Percentiles rank a stretch among this genome's conserved stretches.
Evolutionary conservation across 1,140 invertebrate species (phyloP).

Genomic region (Listronotus oregonensis): DNA sequence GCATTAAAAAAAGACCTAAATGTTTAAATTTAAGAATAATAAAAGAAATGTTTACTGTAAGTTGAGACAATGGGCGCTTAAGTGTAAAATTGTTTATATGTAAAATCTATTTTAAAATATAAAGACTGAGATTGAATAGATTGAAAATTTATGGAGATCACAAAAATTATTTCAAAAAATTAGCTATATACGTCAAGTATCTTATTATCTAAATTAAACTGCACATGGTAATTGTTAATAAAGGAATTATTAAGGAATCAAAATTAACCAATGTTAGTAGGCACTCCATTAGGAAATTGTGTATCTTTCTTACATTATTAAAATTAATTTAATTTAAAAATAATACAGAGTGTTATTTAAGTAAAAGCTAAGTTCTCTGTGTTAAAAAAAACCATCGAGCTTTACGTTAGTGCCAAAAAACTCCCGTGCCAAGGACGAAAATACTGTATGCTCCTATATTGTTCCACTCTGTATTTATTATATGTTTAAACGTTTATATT

Average conservation of each 20-base stretch:
- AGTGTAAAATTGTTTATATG: slow-evolving; percentile 52
- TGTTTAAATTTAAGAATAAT: slow-evolving; percentile 33
- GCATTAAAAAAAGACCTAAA: slow-evolving; percentile 32
- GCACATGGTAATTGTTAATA: slow-evolving; percentile 22
- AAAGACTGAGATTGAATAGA: slow-evolving; percentile 49
- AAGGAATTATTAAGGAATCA: slow-evolving; percentile 19
- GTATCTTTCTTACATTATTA: neutral
- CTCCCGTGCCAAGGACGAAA: slow-evolving; percentile 14
- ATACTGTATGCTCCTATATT: slow-evolving; percentile 4
- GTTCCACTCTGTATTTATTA: slow-evolving; percentile 22
- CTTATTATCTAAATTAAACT: slow-evolving; percentile 11
- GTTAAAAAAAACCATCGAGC: slow-evolving; percentile 6
- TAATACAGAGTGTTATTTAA: slow-evolving; percentile 3
- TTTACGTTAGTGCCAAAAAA: slow-evolving; percentile 27
- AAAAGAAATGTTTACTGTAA: slow-evolving; percentile 39
- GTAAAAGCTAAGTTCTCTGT: neutral
- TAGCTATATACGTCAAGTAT: neutral
- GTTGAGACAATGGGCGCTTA: slow-evolving; percentile 43
- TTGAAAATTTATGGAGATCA: slow-evolving; percentile 29
- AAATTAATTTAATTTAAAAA: slow-evolving; percentile 13
- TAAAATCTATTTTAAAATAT: slow-evolving; percentile 49
- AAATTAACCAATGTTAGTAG: slow-evolving; percentile 24
- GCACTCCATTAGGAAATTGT: slow-evolving; percentile 16
- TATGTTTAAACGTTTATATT: slow-evolving; percentile 2
- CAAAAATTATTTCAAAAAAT: slow-evolving; percentile 14